These are phyloP conservation scores for Panulirus ornatus DNA, from an alignment of 1,140 invertebrate species.

Conservation along the genomic window DNA sequence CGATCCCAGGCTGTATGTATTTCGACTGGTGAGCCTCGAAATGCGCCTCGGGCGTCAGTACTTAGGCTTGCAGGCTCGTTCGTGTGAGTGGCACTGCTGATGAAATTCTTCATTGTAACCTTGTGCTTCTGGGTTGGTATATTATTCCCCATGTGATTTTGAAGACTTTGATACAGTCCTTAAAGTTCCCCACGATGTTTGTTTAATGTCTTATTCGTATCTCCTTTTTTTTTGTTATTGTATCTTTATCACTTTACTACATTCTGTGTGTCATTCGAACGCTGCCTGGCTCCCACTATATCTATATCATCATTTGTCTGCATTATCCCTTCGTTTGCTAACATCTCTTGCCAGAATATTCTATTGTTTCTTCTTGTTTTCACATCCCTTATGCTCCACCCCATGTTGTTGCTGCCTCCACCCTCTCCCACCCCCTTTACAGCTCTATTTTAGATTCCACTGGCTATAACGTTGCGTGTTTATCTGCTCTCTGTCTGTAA, in stretches of 20 bases:
- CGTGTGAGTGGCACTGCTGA: too few relatives aligned
- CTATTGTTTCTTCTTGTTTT: neutral
- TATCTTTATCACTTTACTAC: neutral
- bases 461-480: too few relatives aligned
- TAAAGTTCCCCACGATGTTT: neutral
- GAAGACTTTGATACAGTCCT: too few relatives aligned
- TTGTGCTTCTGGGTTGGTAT: too few relatives aligned
- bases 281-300: neutral
- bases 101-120: too few relatives aligned
- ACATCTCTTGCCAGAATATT: neutral
- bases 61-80: too few relatives aligned
- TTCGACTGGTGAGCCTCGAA: too few relatives aligned
- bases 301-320: neutral
- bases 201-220: neutral
- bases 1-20: too few relatives aligned
- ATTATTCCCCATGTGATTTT: too few relatives aligned
- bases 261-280: neutral
- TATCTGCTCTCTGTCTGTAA: too few relatives aligned
- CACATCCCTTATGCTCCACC: neutral
- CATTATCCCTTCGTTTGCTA: neutral
- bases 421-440: conserved; percentile 1
- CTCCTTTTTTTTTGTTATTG: neutral
- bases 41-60: too few relatives aligned
- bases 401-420: neutral
- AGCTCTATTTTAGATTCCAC: too few relatives aligned